These are phyloP conservation scores for Cyprinodon variegatus DNA, from an alignment of 2,113 vertebrate species.

Conservation along the genomic window DNA sequence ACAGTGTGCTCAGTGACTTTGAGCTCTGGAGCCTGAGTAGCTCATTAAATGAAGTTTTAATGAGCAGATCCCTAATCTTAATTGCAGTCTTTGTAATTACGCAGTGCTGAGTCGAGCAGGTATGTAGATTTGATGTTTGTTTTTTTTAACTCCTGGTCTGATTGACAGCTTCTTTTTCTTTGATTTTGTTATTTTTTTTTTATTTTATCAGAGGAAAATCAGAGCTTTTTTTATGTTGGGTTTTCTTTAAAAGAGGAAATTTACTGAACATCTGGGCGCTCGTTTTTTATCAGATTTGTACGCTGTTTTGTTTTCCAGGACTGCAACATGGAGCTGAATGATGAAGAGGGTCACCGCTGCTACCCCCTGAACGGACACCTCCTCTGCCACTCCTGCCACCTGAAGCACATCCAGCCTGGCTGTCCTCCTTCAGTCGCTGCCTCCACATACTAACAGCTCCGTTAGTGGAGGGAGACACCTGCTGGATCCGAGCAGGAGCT, in stretches of 20 bases:
- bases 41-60: slow-evolving; percentile 52
- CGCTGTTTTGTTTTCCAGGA: slow-evolving; percentile 76
- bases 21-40: slow-evolving; percentile 33
- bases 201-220: slow-evolving; percentile 27
- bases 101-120: slow-evolving; percentile 30
- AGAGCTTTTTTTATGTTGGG: background rate
- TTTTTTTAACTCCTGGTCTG: slow-evolving; percentile 18
- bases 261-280: too few relatives aligned
- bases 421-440: slow-evolving; percentile 59
- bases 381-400: slow-evolving; percentile 92
- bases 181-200: background rate
- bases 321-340: slow-evolving; percentile 92
- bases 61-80: slow-evolving; percentile 47
- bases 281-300: background rate
- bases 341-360: slow-evolving; percentile 94
- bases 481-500: slow-evolving; percentile 56
- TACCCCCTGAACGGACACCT: slow-evolving; percentile 92
- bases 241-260: too few relatives aligned
- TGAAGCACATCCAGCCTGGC: slow-evolving; percentile 86
- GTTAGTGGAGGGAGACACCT: slow-evolving; percentile 58
- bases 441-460: slow-evolving; percentile 74
- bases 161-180: slow-evolving; percentile 42
- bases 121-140: slow-evolving; percentile 22
- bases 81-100: slow-evolving; percentile 61
- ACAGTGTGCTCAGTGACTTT: slow-evolving; percentile 15